phyloP scores from a whole-genome alignment of 2,113 vertebrate genomes.

The Notarius quadriscutis region DNA sequence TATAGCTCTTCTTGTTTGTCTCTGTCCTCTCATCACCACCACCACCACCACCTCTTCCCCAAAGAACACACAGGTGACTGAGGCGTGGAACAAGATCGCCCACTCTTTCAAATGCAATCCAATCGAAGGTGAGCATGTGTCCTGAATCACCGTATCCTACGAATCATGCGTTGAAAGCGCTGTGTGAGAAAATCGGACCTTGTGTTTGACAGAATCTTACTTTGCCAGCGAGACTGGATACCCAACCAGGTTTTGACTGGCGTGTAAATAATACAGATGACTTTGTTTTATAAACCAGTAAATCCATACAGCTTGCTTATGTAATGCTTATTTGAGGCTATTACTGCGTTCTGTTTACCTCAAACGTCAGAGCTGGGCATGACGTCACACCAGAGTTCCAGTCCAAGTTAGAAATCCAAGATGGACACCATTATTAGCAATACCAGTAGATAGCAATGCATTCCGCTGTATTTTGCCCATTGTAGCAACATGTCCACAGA shows the following conservation, averaged over 20 bases:
- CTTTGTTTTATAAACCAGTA: neutral
- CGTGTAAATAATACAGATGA: neutral
- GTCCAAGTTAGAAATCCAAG: too few relatives aligned
- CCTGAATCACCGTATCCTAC: neutral
- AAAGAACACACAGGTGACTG: conserved; percentile 95
- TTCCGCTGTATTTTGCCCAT: too few relatives aligned
- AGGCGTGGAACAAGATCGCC: conserved; percentile 97
- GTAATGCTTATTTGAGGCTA: neutral
- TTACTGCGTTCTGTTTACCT: too few relatives aligned
- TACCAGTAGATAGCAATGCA: too few relatives aligned
- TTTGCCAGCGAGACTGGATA: neutral
- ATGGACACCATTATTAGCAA: too few relatives aligned
- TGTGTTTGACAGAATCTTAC: neutral
- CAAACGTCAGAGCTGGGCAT: too few relatives aligned
- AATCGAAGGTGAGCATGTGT: conserved; percentile 83
- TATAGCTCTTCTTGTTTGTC: conserved; percentile 5
- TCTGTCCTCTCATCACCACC: neutral
- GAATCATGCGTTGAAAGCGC: too few relatives aligned
- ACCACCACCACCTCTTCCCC: neutral
- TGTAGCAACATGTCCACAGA: too few relatives aligned
- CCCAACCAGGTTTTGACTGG: neutral
- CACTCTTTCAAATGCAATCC: conserved; percentile 96
- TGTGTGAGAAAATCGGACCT: neutral
- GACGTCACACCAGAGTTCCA: too few relatives aligned
- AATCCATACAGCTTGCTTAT: neutral